Conservation (phyloP, 92 coral and sea anemone species). For the Phenganax subtilis region DNA sequence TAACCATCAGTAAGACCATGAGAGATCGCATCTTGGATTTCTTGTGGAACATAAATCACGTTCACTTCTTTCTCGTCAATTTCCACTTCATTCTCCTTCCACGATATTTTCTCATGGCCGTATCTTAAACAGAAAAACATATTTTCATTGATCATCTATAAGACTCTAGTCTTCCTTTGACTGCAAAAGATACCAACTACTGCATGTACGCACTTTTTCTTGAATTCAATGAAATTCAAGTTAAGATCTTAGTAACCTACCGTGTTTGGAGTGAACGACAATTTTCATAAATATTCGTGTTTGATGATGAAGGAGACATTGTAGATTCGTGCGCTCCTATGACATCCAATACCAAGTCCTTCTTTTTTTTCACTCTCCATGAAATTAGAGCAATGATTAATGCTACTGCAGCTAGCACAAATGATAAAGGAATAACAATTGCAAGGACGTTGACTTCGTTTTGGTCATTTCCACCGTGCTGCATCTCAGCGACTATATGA, state of each 20-base stretch:
- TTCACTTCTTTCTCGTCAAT: conserved; percentile 58
- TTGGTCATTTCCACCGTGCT: not conserved
- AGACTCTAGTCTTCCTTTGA: too few relatives aligned
- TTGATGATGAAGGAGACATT: conserved; percentile 19
- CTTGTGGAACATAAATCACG: conserved; percentile 89
- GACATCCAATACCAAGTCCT: not conserved
- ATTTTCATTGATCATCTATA: not conserved
- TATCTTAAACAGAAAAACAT: not conserved
- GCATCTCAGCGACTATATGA: not conserved
- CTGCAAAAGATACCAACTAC: not conserved
- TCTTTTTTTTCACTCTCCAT: not conserved
- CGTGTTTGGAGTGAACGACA: conserved; percentile 23
- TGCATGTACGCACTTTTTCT: not conserved
- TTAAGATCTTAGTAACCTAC: not conserved
- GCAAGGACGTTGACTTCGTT: conserved; percentile 1
- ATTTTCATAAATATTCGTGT: conserved; percentile 27
- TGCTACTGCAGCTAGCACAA: not conserved
- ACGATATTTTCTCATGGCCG: not conserved
- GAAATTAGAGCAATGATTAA: not conserved
- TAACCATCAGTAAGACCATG: conserved; percentile 82
- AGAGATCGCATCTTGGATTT: conserved; percentile 79
- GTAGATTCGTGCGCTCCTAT: not conserved
- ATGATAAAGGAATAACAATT: conserved; percentile 3
- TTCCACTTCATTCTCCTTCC: not conserved
- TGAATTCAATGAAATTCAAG: not conserved